A percentile compares a stretch with the other conserved stretches of the same genome.
Evolutionary conservation across 2,797 vertebrate species (phyloP).

Genomic region (Chanos chanos): DNA sequence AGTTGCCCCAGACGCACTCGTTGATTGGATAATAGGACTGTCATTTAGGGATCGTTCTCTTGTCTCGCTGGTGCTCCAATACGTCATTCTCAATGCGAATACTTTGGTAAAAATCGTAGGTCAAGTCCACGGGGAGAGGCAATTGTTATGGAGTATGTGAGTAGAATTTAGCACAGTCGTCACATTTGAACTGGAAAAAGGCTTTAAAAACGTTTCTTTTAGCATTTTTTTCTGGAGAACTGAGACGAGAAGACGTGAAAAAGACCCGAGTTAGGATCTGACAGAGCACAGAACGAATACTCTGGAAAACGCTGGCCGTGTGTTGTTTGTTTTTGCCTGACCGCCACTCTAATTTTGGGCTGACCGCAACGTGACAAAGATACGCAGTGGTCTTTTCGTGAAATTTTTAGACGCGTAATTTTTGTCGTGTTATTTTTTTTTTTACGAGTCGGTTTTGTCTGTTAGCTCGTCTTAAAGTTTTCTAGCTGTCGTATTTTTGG

Average conservation of each 20-base stretch:
- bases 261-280: too few relatives aligned
- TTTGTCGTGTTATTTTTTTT: background rate
- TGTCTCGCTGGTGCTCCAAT: slow-evolving; percentile 15
- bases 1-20: background rate
- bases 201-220: background rate
- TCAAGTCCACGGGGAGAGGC: slow-evolving; percentile 21
- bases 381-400: slow-evolving; percentile 9
- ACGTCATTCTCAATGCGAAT: slow-evolving; percentile 10
- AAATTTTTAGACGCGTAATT: background rate
- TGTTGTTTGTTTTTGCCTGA: slow-evolving; percentile 34
- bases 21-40: background rate
- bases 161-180: slow-evolving; percentile 32
- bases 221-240: background rate
- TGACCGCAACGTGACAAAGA: background rate
- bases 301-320: slow-evolving; percentile 9
- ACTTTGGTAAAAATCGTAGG: slow-evolving; percentile 15
- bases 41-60: background rate
- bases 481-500: too few relatives aligned
- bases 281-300: background rate
- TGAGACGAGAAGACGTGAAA: background rate
- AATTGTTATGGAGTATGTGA: slow-evolving; percentile 18
- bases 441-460: background rate
- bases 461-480: background rate
- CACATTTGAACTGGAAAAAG: background rate
- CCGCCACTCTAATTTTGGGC: slow-evolving; percentile 11